These are phyloP conservation scores for Panagrolaimus sp. DNA, from an alignment of 1,140 invertebrate species.

Conservation along the genomic window DNA sequence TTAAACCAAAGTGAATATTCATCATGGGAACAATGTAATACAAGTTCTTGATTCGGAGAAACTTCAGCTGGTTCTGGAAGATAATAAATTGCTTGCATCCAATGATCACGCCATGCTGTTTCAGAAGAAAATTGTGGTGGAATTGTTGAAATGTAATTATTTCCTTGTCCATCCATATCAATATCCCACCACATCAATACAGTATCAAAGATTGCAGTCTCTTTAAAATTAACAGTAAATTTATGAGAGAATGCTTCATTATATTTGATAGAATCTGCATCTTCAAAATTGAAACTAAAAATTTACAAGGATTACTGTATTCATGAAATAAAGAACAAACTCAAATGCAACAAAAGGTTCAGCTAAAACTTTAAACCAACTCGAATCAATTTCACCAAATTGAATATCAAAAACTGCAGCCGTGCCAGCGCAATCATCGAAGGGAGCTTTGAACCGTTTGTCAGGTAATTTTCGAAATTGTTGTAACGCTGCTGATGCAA, in stretches of 20 bases:
- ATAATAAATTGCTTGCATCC: constrained; percentile 78
- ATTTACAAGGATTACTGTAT: constrained; percentile 13
- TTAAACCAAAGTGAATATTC: constrained; percentile 73
- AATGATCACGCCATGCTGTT: constrained; percentile 85
- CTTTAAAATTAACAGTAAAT: constrained; percentile 62
- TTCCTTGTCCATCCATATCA: constrained; percentile 74
- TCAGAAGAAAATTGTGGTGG: not conserved
- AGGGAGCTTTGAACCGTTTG: constrained; percentile 61
- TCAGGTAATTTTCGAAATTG: constrained; percentile 76
- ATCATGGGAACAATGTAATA: constrained; percentile 76
- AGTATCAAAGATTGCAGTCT: constrained; percentile 67
- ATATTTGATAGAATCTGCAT: constrained; percentile 63
- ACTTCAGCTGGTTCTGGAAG: constrained; percentile 69
- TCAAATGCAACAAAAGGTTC: constrained; percentile 66
- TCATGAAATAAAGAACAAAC: constrained; percentile 62
- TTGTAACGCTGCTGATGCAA: constrained; percentile 71
- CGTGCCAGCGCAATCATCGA: constrained; percentile 66
- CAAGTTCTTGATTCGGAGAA: constrained; percentile 65
- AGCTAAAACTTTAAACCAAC: constrained; percentile 69
- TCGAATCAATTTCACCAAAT: constrained; percentile 71
- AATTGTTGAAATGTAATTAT: constrained; percentile 17
- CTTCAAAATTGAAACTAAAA: constrained; percentile 51
- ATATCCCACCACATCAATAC: constrained; percentile 97
- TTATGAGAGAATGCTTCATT: constrained; percentile 62
- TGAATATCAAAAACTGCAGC: constrained; percentile 85